Percentiles rank a stretch among this genome's conserved stretches.
Evolutionary conservation across 2,797 vertebrate species (phyloP).

Genomic region (Apogon hyalosoma): DNA sequence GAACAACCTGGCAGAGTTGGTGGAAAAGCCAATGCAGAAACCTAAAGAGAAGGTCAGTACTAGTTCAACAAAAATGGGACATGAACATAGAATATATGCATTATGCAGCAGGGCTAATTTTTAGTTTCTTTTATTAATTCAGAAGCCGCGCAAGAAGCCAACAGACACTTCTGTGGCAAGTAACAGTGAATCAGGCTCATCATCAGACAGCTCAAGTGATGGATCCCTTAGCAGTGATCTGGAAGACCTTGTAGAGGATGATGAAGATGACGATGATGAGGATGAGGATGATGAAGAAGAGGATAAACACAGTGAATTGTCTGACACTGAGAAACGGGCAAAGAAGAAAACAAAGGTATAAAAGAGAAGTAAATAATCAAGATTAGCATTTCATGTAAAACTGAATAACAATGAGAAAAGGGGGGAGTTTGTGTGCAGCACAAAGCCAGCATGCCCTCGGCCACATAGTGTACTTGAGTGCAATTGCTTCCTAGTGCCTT

Average conservation of each 20-base stretch:
- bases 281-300: slow-evolving; percentile 93
- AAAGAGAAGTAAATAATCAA: not conserved
- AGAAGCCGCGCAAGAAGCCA: slow-evolving; percentile 94
- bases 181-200: slow-evolving; percentile 95
- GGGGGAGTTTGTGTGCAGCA: not conserved
- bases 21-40: slow-evolving; percentile 87
- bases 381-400: not conserved
- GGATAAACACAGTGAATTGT: slow-evolving; percentile 91
- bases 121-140: slow-evolving; percentile 28
- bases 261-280: slow-evolving; percentile 92
- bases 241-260: slow-evolving; percentile 94
- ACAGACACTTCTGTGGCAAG: slow-evolving; percentile 89
- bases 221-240: slow-evolving; percentile 97
- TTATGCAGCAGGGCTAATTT: slow-evolving; percentile 29
- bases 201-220: slow-evolving; percentile 95
- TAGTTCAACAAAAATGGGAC: not conserved
- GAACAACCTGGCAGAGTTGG: slow-evolving; percentile 82
- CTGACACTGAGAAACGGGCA: slow-evolving; percentile 88
- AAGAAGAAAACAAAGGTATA: slow-evolving; percentile 93
- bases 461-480: slow-evolving; percentile 15
- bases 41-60: slow-evolving; percentile 93
- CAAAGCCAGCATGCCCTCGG: not conserved
- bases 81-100: not conserved
- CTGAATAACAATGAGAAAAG: slow-evolving; percentile 5
- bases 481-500: slow-evolving; percentile 3